A percentile compares a stretch with the other conserved stretches of the same genome.
These are phyloP conservation scores for Meda fulgida DNA, from an alignment of 2,797 vertebrate species.

Conservation along the genomic window DNA sequence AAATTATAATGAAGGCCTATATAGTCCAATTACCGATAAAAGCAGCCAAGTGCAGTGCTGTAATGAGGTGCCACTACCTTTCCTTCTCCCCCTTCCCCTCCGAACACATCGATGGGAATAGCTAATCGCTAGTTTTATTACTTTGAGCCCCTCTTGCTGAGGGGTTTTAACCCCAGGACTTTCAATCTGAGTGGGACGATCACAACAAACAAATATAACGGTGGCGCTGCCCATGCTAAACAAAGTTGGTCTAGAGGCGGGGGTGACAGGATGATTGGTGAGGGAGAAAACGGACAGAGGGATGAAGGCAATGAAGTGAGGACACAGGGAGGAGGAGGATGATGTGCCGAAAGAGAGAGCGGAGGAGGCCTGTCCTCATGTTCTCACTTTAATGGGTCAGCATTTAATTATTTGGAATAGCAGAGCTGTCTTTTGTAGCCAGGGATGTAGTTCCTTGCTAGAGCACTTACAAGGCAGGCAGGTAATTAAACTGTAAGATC, in stretches of 20 bases:
- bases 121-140: slow-evolving; percentile 89
- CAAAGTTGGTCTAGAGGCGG: slow-evolving; percentile 61
- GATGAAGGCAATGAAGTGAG: slow-evolving; percentile 52
- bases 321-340: slow-evolving; percentile 52
- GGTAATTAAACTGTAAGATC: slow-evolving; percentile 84
- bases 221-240: slow-evolving; percentile 59
- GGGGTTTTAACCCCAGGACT: slow-evolving; percentile 73
- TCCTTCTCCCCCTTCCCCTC: slow-evolving; percentile 75
- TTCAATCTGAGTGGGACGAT: slow-evolving; percentile 73
- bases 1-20: slow-evolving; percentile 99
- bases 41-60: slow-evolving; percentile 95
- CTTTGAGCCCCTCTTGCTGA: slow-evolving; percentile 78
- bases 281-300: slow-evolving; percentile 43
- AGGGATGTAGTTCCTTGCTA: slow-evolving; percentile 79
- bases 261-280: slow-evolving; percentile 33
- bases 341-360: slow-evolving; percentile 65
- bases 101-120: slow-evolving; percentile 91
- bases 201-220: slow-evolving; percentile 70
- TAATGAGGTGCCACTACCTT: slow-evolving; percentile 99
- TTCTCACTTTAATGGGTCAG: slow-evolving; percentile 79
- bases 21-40: slow-evolving; percentile 99
- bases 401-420: slow-evolving; percentile 74
- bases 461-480: slow-evolving; percentile 81
- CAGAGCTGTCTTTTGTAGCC: slow-evolving; percentile 78
- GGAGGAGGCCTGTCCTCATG: slow-evolving; percentile 71